Evolutionary conservation across 92 coral and sea anemone genomes (phyloP).

Genomic region (Blastomussa wellsi): DNA sequence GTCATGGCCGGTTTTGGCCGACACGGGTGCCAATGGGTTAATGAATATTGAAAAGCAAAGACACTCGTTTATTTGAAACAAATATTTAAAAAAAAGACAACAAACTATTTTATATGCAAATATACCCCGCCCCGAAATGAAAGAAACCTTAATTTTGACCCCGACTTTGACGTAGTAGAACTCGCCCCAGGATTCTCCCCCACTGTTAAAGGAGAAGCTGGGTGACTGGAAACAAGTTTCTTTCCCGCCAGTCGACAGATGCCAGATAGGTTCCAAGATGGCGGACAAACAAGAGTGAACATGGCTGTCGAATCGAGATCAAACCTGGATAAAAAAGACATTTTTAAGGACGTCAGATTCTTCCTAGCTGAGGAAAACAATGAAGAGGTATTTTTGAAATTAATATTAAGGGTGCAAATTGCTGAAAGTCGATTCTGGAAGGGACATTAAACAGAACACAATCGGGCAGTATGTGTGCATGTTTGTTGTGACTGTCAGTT

Average conservation of each 20-base stretch:
- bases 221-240: constrained; percentile 15
- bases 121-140: too few species aligned
- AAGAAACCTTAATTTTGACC: too few species aligned
- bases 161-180: too few species aligned
- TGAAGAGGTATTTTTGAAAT: constrained; percentile 61
- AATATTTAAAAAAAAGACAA: too few species aligned
- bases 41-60: too few species aligned
- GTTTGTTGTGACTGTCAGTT: neutral
- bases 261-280: constrained; percentile 28
- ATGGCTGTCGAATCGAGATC: constrained; percentile 48
- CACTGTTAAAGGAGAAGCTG: neutral
- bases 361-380: constrained; percentile 70
- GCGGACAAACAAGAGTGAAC: constrained; percentile 8
- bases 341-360: constrained; percentile 73
- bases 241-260: constrained; percentile 43
- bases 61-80: too few species aligned
- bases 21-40: too few species aligned
- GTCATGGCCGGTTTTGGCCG: too few species aligned
- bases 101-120: too few species aligned
- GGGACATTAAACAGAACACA: neutral
- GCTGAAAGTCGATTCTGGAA: constrained; percentile 6
- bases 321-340: constrained; percentile 25
- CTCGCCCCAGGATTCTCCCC: neutral
- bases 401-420: neutral
- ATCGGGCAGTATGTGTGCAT: neutral